Evolutionary conservation across 2,797 vertebrate genomes (phyloP).

Genomic region (Meda fulgida): DNA sequence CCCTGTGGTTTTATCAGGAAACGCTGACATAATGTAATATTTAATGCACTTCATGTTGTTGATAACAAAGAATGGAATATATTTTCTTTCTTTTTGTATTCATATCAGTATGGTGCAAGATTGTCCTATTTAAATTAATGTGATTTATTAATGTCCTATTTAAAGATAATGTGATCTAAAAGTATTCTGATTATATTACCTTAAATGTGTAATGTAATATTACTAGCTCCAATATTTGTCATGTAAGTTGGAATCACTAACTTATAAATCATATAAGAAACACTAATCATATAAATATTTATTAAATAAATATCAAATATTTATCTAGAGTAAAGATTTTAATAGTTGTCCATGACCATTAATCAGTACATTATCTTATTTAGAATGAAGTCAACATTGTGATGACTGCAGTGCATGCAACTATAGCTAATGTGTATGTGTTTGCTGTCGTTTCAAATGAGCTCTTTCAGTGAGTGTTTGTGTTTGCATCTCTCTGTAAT

Average conservation of each 20-base stretch:
- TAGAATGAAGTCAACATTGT: background rate
- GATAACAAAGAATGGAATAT: background rate
- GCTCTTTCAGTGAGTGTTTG: constrained; percentile 22
- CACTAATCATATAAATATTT: background rate
- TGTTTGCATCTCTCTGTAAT: constrained; percentile 16
- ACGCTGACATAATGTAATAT: background rate
- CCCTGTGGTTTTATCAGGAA: background rate
- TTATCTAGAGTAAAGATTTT: background rate
- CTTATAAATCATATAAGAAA: too few relatives aligned
- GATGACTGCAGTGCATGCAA: background rate
- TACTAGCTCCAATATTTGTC: background rate
- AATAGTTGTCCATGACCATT: background rate
- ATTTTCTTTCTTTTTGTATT: background rate
- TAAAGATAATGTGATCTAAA: background rate
- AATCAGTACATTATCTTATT: background rate
- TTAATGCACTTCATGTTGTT: background rate
- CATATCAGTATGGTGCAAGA: background rate
- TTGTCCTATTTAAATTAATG: background rate
- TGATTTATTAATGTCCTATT: too few relatives aligned
- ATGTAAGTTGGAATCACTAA: background rate
- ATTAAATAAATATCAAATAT: background rate
- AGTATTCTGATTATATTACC: background rate
- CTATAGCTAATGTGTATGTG: background rate
- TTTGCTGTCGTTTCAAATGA: background rate
- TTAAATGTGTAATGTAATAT: background rate